phyloP scores from a whole-genome alignment of 2,797 vertebrate species.

The Parotocinclus haroldoi region DNA sequence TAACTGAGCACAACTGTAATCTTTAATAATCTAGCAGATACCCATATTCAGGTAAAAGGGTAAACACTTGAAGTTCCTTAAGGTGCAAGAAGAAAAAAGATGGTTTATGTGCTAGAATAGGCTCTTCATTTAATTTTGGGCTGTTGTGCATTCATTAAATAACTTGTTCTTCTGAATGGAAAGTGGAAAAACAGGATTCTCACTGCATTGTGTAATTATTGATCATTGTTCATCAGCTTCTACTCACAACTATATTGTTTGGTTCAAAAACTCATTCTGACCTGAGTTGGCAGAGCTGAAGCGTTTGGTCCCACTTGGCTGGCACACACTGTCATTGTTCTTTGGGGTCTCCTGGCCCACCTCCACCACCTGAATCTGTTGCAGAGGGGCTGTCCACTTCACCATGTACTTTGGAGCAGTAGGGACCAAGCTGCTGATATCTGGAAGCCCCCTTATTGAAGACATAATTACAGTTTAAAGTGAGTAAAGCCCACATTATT shows the following conservation, averaged over 20 bases:
- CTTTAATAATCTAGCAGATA: neutral
- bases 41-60: neutral
- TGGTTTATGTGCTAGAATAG: too few relatives aligned
- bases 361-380: conserved; percentile 86
- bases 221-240: neutral
- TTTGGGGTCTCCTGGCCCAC: conserved; percentile 79
- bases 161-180: too few relatives aligned
- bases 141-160: too few relatives aligned
- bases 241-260: neutral
- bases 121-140: too few relatives aligned
- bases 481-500: conserved; percentile 7
- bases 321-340: conserved; percentile 65
- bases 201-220: too few relatives aligned
- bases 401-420: conserved; percentile 83
- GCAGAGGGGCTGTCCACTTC: conserved; percentile 84
- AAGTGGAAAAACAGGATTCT: too few relatives aligned
- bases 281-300: conserved; percentile 54
- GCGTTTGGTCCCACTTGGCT: conserved; percentile 63
- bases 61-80: too few relatives aligned
- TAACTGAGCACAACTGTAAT: neutral
- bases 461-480: conserved; percentile 11
- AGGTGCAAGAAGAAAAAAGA: too few relatives aligned
- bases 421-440: conserved; percentile 84
- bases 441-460: conserved; percentile 76
- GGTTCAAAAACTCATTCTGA: conserved; percentile 22